A percentile compares a stretch with the other conserved stretches of the same genome.
These are phyloP conservation scores for Gastracanthus pulcherrimus DNA, from an alignment of 2,888 invertebrate species.

Conservation along the genomic window DNA sequence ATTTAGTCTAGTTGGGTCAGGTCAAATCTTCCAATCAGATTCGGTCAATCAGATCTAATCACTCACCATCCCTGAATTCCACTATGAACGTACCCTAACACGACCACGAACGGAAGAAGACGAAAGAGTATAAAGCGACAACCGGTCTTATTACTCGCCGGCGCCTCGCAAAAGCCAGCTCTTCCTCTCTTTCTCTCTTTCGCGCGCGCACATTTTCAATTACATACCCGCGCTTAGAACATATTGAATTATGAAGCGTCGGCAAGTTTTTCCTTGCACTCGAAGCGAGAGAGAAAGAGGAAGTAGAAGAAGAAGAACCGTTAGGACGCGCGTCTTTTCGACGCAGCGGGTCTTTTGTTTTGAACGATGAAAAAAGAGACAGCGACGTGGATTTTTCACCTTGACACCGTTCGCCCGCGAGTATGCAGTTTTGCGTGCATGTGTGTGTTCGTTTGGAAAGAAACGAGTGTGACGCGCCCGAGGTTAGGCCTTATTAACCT, in stretches of 20 bases:
- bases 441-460: not conserved
- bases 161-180: not conserved
- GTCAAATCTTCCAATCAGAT: no score
- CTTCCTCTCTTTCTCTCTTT: not conserved
- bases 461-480: slow-evolving; percentile 8
- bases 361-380: not conserved
- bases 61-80: no score
- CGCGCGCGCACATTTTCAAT: not conserved
- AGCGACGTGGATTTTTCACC: not conserved
- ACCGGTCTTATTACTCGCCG: slow-evolving; percentile 9
- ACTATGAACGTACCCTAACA: not conserved
- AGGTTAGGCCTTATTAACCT: slow-evolving; percentile 22
- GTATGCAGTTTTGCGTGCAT: not conserved
- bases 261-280: no score
- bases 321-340: not conserved
- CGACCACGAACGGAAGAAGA: not conserved
- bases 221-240: not conserved
- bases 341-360: no score
- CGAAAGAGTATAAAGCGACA: no score
- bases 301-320: not conserved
- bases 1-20: no score
- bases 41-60: no score
- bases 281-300: no score
- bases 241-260: not conserved
- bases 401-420: not conserved